Evolutionary conservation across 2,113 vertebrate genomes (phyloP).

Genomic region (Corythornis madagascariensis): DNA sequence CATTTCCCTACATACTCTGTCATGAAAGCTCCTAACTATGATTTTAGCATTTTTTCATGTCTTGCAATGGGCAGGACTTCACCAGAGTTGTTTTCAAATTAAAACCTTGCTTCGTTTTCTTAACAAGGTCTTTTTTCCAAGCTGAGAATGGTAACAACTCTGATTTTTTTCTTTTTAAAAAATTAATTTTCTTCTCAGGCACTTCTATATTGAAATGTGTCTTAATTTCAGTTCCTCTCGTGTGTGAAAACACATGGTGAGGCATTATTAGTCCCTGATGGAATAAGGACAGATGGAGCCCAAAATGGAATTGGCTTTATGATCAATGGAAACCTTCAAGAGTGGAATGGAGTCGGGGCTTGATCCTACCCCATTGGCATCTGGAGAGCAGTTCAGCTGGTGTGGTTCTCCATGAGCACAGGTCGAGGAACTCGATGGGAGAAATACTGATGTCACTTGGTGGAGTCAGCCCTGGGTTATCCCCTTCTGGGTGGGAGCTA

Average conservation of each 20-base stretch:
- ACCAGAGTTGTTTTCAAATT: slow-evolving; percentile 36
- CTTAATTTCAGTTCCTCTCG: slow-evolving; percentile 74
- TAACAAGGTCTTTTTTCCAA: slow-evolving; percentile 40
- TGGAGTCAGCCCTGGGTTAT: background rate
- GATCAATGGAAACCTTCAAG: slow-evolving; percentile 74
- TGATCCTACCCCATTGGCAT: slow-evolving; percentile 4
- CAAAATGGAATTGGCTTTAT: slow-evolving; percentile 72
- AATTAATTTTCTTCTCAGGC: slow-evolving; percentile 66
- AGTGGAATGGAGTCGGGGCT: slow-evolving; percentile 58
- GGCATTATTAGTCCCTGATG: slow-evolving; percentile 75
- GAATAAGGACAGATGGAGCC: slow-evolving; percentile 77
- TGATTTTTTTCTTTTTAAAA: slow-evolving; percentile 43
- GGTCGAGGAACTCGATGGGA: background rate
- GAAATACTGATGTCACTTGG: background rate
- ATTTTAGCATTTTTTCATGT: background rate
- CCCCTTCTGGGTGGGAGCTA: background rate
- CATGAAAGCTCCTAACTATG: background rate
- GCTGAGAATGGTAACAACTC: slow-evolving; percentile 30
- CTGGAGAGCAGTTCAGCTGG: slow-evolving; percentile 24
- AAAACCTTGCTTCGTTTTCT: slow-evolving; percentile 28
- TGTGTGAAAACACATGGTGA: slow-evolving; percentile 72
- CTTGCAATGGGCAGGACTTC: background rate
- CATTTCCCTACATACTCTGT: background rate
- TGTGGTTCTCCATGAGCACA: background rate
- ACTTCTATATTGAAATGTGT: slow-evolving; percentile 67